Evolutionary conservation across 2,888 invertebrate genomes (phyloP), one percentile per base, ranked within the genome.

Genomic region (Orchestes rusci): DNA sequence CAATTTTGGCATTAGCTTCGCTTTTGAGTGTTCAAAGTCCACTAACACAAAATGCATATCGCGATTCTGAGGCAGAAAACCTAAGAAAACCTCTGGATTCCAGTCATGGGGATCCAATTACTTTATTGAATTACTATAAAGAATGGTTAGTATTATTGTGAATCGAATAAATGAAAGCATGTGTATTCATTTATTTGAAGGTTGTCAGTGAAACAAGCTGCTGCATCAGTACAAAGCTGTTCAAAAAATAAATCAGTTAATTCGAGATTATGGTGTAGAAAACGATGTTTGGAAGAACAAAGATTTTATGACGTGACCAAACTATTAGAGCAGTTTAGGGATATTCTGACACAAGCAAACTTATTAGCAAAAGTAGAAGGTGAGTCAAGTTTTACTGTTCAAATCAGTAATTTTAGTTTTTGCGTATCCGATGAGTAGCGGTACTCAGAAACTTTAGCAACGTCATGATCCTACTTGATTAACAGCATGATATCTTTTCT

Each of bases 291-390:
- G 4, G 97, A 99, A 67, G 97, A 99, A 64, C 96, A 99, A 66
- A 72, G 99, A 16, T 84, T 99, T 60, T 99, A 96, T 62, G 99
- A 99, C 69, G 85, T 94, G 60, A 90, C 89, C 0, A 97, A 97
- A 70, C 71, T 99, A 4, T 77, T 93, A 23, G 77, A 83, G 16
- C 99, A 99, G 67, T 87, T 95, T 58, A 78, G 85, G 60, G 82
- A 84, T 42, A 74, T 94, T 46, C 71, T 95, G 10, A 80, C 80
- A 71, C 86, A 67, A 8, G 66, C 66, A 1, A 59, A 65, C 36
- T 54, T 68, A 28, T 43, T 67, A 33, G 56, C 60, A 2, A 66
- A 64, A 53, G 53, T 59, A n/a, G n/a, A n/a, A n/a, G n/a, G n/a
- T 7, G 48, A 53, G 2, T 52, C 55, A 16, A 48, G 52, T 52